Conservation (phyloP, 1,140 invertebrate species). For the Leptoteleia sp. region DNA sequence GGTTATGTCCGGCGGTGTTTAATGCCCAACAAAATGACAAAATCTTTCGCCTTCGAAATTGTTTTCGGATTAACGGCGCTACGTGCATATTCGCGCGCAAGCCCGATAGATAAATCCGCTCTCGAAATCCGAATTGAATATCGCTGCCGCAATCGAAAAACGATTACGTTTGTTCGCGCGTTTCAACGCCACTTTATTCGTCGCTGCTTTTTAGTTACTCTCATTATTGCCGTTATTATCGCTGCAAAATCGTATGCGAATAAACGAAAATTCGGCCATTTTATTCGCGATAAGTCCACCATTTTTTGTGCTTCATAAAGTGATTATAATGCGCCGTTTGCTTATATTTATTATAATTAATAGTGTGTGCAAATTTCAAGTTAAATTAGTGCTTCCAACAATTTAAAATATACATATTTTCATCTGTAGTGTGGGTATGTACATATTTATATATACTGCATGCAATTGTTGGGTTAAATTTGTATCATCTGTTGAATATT, state of each 20-base stretch:
- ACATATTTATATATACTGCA: too few species aligned
- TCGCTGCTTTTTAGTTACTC: slow-evolving; percentile 37
- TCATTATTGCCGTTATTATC: slow-evolving; percentile 27
- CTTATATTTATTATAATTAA: slow-evolving; percentile 25
- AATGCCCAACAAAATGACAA: slow-evolving; percentile 49
- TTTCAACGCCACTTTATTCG: slow-evolving; percentile 35
- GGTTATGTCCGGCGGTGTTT: slow-evolving; percentile 64
- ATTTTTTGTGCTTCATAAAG: slow-evolving; percentile 16
- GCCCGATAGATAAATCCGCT: slow-evolving; percentile 47
- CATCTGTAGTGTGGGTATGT: too few species aligned
- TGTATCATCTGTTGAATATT: too few species aligned
- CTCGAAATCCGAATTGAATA: slow-evolving; percentile 61
- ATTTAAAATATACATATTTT: too few species aligned
- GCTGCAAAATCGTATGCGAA: slow-evolving; percentile 19
- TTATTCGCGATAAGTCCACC: slow-evolving; percentile 6
- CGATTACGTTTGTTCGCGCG: slow-evolving; percentile 32
- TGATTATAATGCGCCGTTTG: slow-evolving; percentile 19
- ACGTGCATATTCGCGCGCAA: slow-evolving; percentile 41
- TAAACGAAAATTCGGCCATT: slow-evolving; percentile 21
- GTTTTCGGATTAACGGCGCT: slow-evolving; percentile 66
- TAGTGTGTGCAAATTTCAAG: too few species aligned
- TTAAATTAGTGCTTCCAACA: too few species aligned
- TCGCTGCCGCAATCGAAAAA: slow-evolving; percentile 50
- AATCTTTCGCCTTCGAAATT: slow-evolving; percentile 67
- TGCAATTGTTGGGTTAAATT: too few species aligned